These are phyloP conservation scores for Tetranychus urticae DNA, from an alignment of 1,140 invertebrate genomes.

Conservation along the genomic window DNA sequence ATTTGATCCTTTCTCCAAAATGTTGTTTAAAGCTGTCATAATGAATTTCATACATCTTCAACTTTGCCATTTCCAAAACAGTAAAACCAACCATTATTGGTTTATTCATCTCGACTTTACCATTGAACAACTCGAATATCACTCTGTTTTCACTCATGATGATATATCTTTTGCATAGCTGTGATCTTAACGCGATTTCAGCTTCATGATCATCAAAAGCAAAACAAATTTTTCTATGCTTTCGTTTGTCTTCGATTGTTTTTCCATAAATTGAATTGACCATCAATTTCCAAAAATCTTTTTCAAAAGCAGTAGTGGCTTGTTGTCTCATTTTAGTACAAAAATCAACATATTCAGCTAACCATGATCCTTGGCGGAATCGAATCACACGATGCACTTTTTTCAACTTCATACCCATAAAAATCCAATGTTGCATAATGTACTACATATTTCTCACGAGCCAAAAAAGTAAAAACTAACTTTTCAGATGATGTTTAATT, in stretches of 20 bases:
- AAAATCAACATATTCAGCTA: conserved; percentile 22
- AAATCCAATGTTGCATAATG: conserved; percentile 27
- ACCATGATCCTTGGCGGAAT: conserved; percentile 25
- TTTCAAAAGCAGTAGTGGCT: conserved; percentile 16
- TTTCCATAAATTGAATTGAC: conserved; percentile 26
- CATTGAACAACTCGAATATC: conserved; percentile 11
- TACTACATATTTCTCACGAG: conserved; percentile 22
- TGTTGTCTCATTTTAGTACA: conserved; percentile 19
- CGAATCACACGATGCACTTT: conserved; percentile 25
- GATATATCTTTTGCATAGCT: no score
- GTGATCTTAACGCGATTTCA: no score
- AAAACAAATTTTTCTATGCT: background rate
- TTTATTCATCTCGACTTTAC: conserved; percentile 12
- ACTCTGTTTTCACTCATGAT: conserved; percentile 1
- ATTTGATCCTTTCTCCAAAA: no score
- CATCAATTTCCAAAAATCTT: conserved; percentile 20
- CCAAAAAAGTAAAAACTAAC: conserved; percentile 2
- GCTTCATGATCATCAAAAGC: no score
- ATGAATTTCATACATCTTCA: no score
- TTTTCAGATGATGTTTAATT: background rate
- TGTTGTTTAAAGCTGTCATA: no score
- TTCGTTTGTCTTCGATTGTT: conserved; percentile 20
- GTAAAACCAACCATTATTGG: conserved; percentile 15
- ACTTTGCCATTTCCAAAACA: conserved; percentile 16
- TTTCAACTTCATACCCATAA: conserved; percentile 23